These are phyloP conservation scores for Gryllus bimaculatus DNA, from an alignment of 1,140 invertebrate genomes.

Conservation along the genomic window DNA sequence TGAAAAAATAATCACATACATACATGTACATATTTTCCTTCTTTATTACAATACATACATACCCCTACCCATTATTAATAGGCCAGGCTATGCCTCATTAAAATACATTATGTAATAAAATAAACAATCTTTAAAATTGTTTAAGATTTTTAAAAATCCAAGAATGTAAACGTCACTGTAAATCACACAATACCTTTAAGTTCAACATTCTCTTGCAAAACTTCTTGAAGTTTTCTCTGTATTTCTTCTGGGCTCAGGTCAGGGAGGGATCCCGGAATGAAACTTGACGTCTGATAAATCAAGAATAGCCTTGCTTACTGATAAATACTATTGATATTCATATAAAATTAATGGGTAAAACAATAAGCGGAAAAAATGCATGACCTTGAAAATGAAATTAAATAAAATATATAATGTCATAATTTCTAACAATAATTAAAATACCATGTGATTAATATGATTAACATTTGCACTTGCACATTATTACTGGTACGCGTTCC, in stretches of 20 bases:
- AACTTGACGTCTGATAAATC: constrained; percentile 12
- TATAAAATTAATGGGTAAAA: constrained; percentile 11
- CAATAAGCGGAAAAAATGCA: constrained; percentile 26
- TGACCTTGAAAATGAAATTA: constrained; percentile 2
- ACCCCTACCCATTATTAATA: too few species aligned
- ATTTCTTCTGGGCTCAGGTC: constrained; percentile 35
- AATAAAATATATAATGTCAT: not conserved
- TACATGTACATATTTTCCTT: too few species aligned
- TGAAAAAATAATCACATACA: too few species aligned
- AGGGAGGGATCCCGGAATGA: constrained; percentile 26
- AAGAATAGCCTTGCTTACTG: not conserved
- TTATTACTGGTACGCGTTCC: too few species aligned
- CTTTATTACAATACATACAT: too few species aligned
- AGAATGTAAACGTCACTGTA: too few species aligned
- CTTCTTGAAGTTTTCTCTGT: constrained; percentile 40
- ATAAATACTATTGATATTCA: not conserved
- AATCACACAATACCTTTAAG: constrained; percentile 32
- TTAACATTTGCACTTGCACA: not conserved
- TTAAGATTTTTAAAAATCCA: too few species aligned
- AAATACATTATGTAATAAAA: too few species aligned
- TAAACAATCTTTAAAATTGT: too few species aligned
- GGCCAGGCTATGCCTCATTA: too few species aligned
- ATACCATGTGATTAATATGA: not conserved
- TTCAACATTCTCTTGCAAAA: constrained; percentile 48
- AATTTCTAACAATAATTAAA: not conserved